A percentile compares a stretch with the other conserved stretches of the same genome.
These are phyloP conservation scores for Chloromyia formosa DNA, from an alignment of 2,888 invertebrate genomes.

Conservation along the genomic window DNA sequence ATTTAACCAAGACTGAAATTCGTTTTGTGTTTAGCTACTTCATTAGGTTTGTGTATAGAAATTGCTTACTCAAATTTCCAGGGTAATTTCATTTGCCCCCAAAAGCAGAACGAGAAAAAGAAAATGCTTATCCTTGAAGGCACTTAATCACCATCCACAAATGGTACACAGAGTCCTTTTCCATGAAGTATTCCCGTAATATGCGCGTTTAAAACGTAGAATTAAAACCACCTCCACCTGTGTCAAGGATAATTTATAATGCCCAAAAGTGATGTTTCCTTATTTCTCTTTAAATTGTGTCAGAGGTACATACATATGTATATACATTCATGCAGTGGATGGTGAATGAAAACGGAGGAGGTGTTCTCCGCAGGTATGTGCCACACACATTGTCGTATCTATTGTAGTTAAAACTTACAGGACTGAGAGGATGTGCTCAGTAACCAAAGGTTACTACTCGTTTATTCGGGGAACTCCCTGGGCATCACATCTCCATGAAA, in stretches of 20 bases:
- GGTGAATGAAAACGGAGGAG: too few relatives aligned
- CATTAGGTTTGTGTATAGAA: background rate
- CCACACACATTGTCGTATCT: too few relatives aligned
- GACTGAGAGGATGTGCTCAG: background rate
- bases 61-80: background rate
- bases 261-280: constrained; percentile 3
- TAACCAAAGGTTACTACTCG: background rate
- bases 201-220: background rate
- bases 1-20: background rate
- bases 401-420: background rate
- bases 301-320: background rate
- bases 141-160: background rate
- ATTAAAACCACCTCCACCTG: constrained; percentile 6
- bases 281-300: background rate
- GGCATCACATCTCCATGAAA: constrained; percentile 27
- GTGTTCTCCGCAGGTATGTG: too few relatives aligned
- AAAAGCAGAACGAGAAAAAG: background rate
- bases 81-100: background rate
- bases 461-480: background rate
- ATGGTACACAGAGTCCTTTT: background rate
- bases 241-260: constrained; percentile 16
- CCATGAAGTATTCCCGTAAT: background rate
- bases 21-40: background rate
- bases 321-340: too few relatives aligned
- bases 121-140: constrained; percentile 7